phyloP scores from a whole-genome alignment of 2,888 invertebrate species.

The Drosophila atroscutellata region DNA sequence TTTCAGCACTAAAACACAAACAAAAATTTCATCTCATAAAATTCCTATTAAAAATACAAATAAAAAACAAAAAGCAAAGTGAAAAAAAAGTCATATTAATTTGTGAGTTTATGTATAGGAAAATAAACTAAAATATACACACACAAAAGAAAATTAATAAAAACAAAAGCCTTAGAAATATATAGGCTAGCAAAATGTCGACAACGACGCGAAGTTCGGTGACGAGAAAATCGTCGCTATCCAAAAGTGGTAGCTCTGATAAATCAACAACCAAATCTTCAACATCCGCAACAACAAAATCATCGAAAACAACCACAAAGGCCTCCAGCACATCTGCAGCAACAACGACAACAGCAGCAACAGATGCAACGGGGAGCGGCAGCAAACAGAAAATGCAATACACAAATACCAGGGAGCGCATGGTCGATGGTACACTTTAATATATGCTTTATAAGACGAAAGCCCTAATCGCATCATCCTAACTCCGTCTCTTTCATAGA shows the following conservation, averaged over 20 bases:
- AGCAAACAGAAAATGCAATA: slow-evolving; percentile 82
- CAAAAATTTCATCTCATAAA: slow-evolving; percentile 67
- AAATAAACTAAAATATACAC: slow-evolving; percentile 29
- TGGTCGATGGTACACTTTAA: slow-evolving; percentile 77
- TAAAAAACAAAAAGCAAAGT: slow-evolving; percentile 51
- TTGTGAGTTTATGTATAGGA: slow-evolving; percentile 44
- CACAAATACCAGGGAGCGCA: slow-evolving; percentile 82
- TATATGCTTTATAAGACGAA: background rate
- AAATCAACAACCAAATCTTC: slow-evolving; percentile 58
- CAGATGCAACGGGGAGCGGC: slow-evolving; percentile 58
- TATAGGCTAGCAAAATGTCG: slow-evolving; percentile 68
- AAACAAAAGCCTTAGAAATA: slow-evolving; percentile 52
- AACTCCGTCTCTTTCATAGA: background rate
- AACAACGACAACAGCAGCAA: slow-evolving; percentile 31
- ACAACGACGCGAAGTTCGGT: slow-evolving; percentile 75
- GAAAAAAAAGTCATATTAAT: slow-evolving; percentile 39
- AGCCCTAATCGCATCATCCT: background rate
- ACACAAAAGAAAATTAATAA: slow-evolving; percentile 36
- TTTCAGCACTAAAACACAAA: slow-evolving; percentile 59
- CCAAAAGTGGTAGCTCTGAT: slow-evolving; percentile 64
- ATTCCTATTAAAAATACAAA: slow-evolving; percentile 49
- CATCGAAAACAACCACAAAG: slow-evolving; percentile 28
- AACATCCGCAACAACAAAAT: slow-evolving; percentile 32
- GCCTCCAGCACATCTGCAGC: slow-evolving; percentile 35
- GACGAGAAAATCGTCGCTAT: slow-evolving; percentile 71